phyloP scores from a whole-genome alignment of 2,113 vertebrate genomes.

The Coregonus clupeaformis region DNA sequence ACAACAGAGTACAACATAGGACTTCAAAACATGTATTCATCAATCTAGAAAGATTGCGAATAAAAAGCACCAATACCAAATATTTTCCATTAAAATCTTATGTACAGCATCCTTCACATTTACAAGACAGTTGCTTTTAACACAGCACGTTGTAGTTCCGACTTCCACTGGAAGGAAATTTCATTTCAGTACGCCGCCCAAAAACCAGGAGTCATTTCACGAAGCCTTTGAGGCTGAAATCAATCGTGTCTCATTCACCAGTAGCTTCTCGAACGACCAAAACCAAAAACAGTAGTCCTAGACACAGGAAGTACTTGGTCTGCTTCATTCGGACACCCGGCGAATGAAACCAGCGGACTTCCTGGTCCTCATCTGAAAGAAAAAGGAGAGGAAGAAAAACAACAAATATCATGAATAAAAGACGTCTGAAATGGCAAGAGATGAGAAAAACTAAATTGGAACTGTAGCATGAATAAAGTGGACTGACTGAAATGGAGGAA shows the following conservation, averaged over 20 bases:
- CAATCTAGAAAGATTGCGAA: neutral
- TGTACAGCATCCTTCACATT: constrained; percentile 2
- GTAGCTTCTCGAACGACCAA: constrained; percentile 12
- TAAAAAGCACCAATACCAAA: neutral
- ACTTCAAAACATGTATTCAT: neutral
- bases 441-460: constrained; percentile 13
- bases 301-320: constrained; percentile 21
- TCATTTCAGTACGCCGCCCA: neutral
- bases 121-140: constrained; percentile 7
- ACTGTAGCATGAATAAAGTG: constrained; percentile 17
- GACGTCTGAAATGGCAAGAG: constrained; percentile 2
- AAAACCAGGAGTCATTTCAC: neutral
- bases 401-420: neutral
- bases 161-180: constrained; percentile 14
- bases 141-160: neutral
- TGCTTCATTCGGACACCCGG: constrained; percentile 3
- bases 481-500: constrained; percentile 1
- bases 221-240: neutral
- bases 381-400: neutral
- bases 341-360: constrained; percentile 53
- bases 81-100: constrained; percentile 2
- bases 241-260: neutral
- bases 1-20: neutral
- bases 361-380: constrained; percentile 52
- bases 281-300: constrained; percentile 27